Evolutionary conservation across 2,888 invertebrate genomes (phyloP).

Genomic region (Drosophila borealis): DNA sequence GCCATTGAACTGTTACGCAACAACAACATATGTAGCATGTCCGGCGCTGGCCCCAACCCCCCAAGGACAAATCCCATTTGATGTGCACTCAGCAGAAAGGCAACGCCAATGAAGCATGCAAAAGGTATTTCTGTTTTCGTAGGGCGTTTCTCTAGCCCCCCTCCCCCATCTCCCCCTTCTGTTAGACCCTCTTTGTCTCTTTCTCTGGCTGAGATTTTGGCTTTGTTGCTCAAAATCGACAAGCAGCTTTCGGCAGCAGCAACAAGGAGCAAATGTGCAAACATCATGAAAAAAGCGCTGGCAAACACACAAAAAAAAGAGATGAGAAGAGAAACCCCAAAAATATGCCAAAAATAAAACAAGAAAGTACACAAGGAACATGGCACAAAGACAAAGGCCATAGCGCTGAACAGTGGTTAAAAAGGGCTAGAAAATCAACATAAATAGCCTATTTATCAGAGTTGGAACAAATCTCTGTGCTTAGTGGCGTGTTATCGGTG

Average conservation of each 20-base stretch:
- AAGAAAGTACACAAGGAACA: conserved; percentile 6
- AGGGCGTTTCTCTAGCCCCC: conserved; percentile 27
- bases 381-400: conserved; percentile 46
- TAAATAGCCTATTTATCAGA: neutral
- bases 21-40: conserved; percentile 59
- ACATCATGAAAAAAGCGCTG: conserved; percentile 71
- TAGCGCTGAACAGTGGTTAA: conserved; percentile 8
- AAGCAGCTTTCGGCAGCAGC: conserved; percentile 25
- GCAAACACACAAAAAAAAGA: conserved; percentile 24
- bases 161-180: neutral
- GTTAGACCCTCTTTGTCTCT: neutral
- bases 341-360: conserved; percentile 3
- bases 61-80: conserved; percentile 76
- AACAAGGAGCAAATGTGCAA: conserved; percentile 74
- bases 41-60: conserved; percentile 47
- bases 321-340: neutral
- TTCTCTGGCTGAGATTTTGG: conserved; percentile 69
- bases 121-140: conserved; percentile 77
- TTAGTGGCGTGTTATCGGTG: no score
- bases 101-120: conserved; percentile 80
- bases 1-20: conserved; percentile 76
- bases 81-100: conserved; percentile 80
- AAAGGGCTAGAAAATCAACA: neutral
- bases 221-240: conserved; percentile 76
- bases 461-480: no score